Percentiles rank a stretch among this genome's conserved stretches.
Evolutionary conservation across 1,140 invertebrate species (phyloP).

Genomic region (Brachystomella parvula): DNA sequence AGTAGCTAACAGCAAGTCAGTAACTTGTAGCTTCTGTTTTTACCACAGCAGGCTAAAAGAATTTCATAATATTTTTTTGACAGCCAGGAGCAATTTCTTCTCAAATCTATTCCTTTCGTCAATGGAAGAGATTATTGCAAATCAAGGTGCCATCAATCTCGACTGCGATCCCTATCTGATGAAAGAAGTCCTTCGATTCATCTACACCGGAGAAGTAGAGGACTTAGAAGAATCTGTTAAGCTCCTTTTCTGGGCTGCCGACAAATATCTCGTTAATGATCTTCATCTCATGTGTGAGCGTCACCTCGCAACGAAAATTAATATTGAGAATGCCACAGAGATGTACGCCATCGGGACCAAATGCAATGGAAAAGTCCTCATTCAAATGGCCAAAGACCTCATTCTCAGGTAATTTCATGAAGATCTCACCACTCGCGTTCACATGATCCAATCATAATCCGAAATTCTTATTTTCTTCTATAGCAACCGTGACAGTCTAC

Average conservation of each 20-base stretch:
- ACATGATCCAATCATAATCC: too few relatives aligned
- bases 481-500: slow-evolving; percentile 24
- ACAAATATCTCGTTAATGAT: slow-evolving; percentile 28
- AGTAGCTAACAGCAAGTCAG: background rate
- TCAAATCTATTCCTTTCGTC: slow-evolving; percentile 12
- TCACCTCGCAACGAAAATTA: slow-evolving; percentile 16
- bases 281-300: slow-evolving; percentile 23
- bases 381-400: slow-evolving; percentile 19
- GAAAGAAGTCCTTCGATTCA: slow-evolving; percentile 28
- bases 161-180: slow-evolving; percentile 16
- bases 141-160: slow-evolving; percentile 19
- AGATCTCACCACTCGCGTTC: too few relatives aligned
- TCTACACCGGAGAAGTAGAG: slow-evolving; percentile 25
- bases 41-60: background rate
- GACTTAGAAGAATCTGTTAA: slow-evolving; percentile 8
- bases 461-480: slow-evolving; percentile 7
- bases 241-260: slow-evolving; percentile 23
- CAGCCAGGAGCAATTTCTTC: slow-evolving; percentile 26
- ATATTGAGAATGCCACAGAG: slow-evolving; percentile 26
- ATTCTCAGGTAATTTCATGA: slow-evolving; percentile 30
- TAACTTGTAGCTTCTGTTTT: background rate
- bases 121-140: slow-evolving; percentile 13
- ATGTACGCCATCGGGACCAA: slow-evolving; percentile 27
- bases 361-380: slow-evolving; percentile 14
- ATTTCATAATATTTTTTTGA: background rate